Percentiles rank a stretch among this genome's conserved stretches.
Evolutionary conservation across 2,888 invertebrate genomes (phyloP).

Genomic region (Coenonympha arcania): DNA sequence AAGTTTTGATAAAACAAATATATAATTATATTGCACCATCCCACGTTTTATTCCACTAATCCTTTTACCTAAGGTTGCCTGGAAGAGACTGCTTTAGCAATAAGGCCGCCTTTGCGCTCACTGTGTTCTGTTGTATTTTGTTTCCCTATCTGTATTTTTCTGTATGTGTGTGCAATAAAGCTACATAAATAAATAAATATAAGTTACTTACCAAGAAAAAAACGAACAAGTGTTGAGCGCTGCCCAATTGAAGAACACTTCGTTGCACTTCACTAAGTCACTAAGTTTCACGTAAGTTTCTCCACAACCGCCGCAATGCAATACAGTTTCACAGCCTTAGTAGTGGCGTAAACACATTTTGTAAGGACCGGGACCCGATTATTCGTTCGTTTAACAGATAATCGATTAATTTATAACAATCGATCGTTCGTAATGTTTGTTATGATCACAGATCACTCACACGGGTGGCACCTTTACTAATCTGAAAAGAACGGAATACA

Average conservation of each 20-base stretch:
- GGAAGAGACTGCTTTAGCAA: too few species aligned
- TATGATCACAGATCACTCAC: conserved; percentile 27
- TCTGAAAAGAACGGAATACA: conserved; percentile 7
- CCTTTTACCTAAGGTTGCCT: too few species aligned
- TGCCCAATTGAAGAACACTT: conserved; percentile 24
- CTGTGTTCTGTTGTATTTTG: too few species aligned
- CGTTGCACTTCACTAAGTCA: conserved; percentile 15
- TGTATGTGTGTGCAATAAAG: too few species aligned
- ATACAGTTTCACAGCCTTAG: conserved; percentile 23
- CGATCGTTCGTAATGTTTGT: conserved; percentile 27
- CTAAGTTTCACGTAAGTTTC: conserved; percentile 19
- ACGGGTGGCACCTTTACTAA: conserved; percentile 35
- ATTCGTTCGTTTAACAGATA: conserved; percentile 25
- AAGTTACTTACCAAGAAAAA: conserved; percentile 30
- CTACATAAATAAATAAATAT: too few species aligned
- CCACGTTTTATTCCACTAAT: too few species aligned
- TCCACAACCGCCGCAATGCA: conserved; percentile 15
- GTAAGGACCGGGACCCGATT: conserved; percentile 19
- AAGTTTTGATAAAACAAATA: too few species aligned
- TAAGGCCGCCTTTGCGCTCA: too few species aligned
- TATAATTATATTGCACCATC: too few species aligned
- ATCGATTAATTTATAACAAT: conserved; percentile 27
- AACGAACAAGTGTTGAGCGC: conserved; percentile 21
- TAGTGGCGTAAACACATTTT: conserved; percentile 20
- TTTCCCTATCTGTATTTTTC: too few species aligned